phyloP scores from a whole-genome alignment of 2,113 vertebrate genomes.

The Entomyzon cyanotis region DNA sequence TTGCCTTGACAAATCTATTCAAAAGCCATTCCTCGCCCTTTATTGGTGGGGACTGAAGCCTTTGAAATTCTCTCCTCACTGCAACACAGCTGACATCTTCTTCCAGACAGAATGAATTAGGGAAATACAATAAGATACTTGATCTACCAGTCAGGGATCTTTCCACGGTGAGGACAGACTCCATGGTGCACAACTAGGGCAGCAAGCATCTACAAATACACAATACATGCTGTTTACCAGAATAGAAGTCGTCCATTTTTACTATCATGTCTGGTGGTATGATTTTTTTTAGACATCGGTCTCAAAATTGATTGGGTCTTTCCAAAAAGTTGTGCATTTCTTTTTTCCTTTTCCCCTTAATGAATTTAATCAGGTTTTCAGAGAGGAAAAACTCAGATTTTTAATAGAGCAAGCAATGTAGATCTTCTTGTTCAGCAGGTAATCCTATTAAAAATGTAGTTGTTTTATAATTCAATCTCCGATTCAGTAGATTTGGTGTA shows the following conservation, averaged over 20 bases:
- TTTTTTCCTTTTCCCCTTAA: background rate
- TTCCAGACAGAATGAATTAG: slow-evolving; percentile 99
- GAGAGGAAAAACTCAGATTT: slow-evolving; percentile 8
- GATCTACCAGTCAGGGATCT: slow-evolving; percentile 96
- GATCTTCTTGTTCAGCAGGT: background rate
- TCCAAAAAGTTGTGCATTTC: background rate
- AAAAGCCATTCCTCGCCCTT: slow-evolving; percentile 84
- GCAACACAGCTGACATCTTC: slow-evolving; percentile 98
- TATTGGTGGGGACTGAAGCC: slow-evolving; percentile 88
- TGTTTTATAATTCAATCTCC: slow-evolving; percentile 8
- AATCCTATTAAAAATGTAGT: background rate
- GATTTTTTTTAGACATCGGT: slow-evolving; percentile 67
- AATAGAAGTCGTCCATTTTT: slow-evolving; percentile 76
- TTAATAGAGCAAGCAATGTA: background rate
- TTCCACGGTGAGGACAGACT: slow-evolving; percentile 81
- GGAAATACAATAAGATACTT: slow-evolving; percentile 97
- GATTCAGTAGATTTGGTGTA: background rate
- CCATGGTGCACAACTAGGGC: slow-evolving; percentile 85
- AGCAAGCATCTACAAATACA: slow-evolving; percentile 87
- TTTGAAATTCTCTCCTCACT: slow-evolving; percentile 89
- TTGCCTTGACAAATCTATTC: slow-evolving; percentile 99
- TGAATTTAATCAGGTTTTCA: slow-evolving; percentile 19
- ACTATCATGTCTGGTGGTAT: slow-evolving; percentile 75
- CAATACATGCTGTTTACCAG: slow-evolving; percentile 86
- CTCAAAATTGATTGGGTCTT: slow-evolving; percentile 54